Base-by-base conservation (phyloP, 2,888 invertebrate species). In the Parascotia fuliginaria region DNA sequence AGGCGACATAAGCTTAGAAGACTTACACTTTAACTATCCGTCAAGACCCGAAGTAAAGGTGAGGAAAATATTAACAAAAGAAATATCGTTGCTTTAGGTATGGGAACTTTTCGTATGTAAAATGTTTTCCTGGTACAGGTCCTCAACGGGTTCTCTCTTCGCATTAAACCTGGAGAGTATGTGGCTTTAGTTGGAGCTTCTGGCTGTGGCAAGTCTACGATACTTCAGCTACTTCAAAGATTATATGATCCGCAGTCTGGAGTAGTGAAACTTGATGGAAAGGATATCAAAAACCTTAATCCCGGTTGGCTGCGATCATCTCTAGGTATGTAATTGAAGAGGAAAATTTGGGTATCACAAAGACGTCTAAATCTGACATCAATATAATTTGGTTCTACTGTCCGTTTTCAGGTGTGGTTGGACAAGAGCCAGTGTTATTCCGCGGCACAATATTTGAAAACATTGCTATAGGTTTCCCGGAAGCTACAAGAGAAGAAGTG, bases 361-460 rank as follows among this genome's bases (percentile, higher is more conserved):
- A n/a, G n/a, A n/a, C n/a, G n/a, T n/a, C n/a, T n/a, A n/a, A n/a
- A n/a, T n/a, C n/a, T n/a, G n/a, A n/a, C n/a, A n/a, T n/a, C n/a
- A n/a, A n/a, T n/a, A n/a, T n/a, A n/a, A n/a, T n/a, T n/a, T n/a
- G n/a, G n/a, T n/a, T n/a, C n/a, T n/a, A n/a, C n/a, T n/a, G n/a
- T n/a, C n/a, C n/a, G n/a, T 63, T 61, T 60, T 9, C 63, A 92
- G 92, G 97, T 27, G 94, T 97, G 7, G 97, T 98, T 3, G 96
- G 97, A 0, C 98, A 98, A 85, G 97, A 98, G 66, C 98, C 97
- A 0, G 95, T 96, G 0, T 89, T 98, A 3, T 98, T 98, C 85
- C 95, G 95, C 54, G 95, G 96, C 19, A 95, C 95, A 9, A 96
- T 98, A 62, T 92, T 93, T n/a, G 93, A 94, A 22, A 94, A 94